Base-by-base conservation (phyloP, 2,888 invertebrate genomes). In the Cynaeus angustus region DNA sequence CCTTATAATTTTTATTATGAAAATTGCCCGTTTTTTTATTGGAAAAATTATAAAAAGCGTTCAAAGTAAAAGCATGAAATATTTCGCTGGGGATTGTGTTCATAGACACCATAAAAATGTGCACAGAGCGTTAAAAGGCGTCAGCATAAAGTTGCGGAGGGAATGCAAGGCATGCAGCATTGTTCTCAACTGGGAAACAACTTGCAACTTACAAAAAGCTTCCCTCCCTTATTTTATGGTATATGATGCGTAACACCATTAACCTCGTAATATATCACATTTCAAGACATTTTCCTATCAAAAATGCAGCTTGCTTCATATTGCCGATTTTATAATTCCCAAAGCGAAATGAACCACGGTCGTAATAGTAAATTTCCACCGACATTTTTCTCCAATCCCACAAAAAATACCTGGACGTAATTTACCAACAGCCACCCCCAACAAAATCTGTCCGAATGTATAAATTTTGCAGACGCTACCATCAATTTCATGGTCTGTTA, bases 401-500 rank as follows among this genome's bases (percentile, higher is more conserved):
- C 21, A 6, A 46, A 52, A n/a, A 28, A 52, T 16, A 37, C 43
- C 48, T 14, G 26, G 13, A 26, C 0, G 48, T 46, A 61, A 61
- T 46, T 59, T 46, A 37, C 16, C 37, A n/a, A 7, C 50, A 41
- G 37, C 50, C 50, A 45, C 56, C 59, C 58, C 30, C 43, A 26
- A 45, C 68, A 72, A 72, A 21, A 75, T 75, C 72, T 72, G 66
- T 64, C 50, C 59, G 43, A 65, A 73, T 69, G 71, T 75, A 74
- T 74, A 76, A 76, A 75, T 77, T 73, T 70, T 68, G 61, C 69
- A 66, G 62, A 67, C 70, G 70, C 70, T 68, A 71, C 76, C 77
- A 78, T 78, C 77, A 77, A 78, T 78, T 78, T 77, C 76, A 78
- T 68, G 77, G 76, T 75, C 76, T 74, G 78, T 76, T 77, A 73